A percentile compares a stretch with the other conserved stretches of the same genome.
These are phyloP conservation scores for Peromyscus leucopus DNA, from an alignment of 2,113 vertebrate species.

Conservation along the genomic window DNA sequence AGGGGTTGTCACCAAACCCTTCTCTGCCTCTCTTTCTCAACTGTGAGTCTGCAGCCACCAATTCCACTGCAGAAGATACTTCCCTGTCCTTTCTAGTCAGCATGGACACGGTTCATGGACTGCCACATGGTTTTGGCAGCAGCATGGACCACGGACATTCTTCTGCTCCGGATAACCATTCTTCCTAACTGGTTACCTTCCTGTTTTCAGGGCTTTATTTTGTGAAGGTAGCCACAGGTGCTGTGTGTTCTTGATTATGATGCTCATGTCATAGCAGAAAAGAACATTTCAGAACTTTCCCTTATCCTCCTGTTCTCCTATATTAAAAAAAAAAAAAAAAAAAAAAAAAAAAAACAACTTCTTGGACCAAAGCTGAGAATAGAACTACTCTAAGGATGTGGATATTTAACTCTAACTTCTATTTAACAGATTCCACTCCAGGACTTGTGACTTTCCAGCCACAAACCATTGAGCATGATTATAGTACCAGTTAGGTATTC, in stretches of 20 bases:
- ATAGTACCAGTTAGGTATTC: neutral
- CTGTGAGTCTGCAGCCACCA: too few relatives aligned
- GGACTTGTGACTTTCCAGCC: accelerated
- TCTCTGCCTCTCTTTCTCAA: too few relatives aligned
- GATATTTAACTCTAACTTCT: neutral
- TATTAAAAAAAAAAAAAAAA: neutral
- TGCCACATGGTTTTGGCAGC: too few relatives aligned
- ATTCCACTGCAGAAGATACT: too few relatives aligned
- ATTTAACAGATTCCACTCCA: neutral
- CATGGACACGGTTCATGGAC: too few relatives aligned
- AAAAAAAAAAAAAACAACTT: neutral
- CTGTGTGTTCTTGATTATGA: neutral
- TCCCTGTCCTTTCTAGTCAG: too few relatives aligned
- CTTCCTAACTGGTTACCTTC: neutral
- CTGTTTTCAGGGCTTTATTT: neutral
- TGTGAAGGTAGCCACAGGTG: neutral
- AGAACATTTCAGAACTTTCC: neutral
- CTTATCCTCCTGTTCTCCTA: neutral
- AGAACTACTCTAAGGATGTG: neutral
- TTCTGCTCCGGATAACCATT: neutral
- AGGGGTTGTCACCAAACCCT: too few relatives aligned
- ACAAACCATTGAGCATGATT: neutral
- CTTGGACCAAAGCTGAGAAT: neutral
- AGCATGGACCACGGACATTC: neutral
- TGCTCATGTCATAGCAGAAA: neutral